A percentile compares a stretch with the other conserved stretches of the same genome.
Conservation (phyloP, 2,888 invertebrate species). For the Prenolepis imparis region DNA sequence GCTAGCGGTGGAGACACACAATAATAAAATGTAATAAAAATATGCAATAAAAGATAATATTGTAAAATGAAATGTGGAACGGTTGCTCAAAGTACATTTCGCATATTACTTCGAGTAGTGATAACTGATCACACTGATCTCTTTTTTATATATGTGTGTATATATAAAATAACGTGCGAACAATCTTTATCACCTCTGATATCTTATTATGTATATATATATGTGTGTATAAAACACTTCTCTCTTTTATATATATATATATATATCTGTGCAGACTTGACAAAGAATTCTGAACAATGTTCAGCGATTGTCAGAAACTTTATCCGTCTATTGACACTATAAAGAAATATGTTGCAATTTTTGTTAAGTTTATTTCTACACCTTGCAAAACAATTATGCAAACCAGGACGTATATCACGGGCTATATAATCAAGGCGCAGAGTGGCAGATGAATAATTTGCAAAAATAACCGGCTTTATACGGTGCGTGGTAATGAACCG, state of each 20-base stretch:
- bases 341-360: not conserved
- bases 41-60: slow-evolving; percentile 84
- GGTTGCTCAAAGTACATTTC: slow-evolving; percentile 74
- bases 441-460: slow-evolving; percentile 41
- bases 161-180: slow-evolving; percentile 9
- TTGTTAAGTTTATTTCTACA: not conserved
- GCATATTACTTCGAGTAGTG: slow-evolving; percentile 61
- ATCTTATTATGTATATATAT: not conserved
- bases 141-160: not conserved
- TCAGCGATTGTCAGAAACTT: slow-evolving; percentile 4
- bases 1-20: slow-evolving; percentile 93
- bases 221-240: not conserved
- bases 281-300: not conserved
- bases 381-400: slow-evolving; percentile 35
- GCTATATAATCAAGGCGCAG: slow-evolving; percentile 43
- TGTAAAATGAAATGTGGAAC: slow-evolving; percentile 82
- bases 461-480: slow-evolving; percentile 52
- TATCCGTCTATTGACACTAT: slow-evolving; percentile 7
- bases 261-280: slow-evolving; percentile 8
- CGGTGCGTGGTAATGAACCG: slow-evolving; percentile 65
- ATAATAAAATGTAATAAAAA: slow-evolving; percentile 87
- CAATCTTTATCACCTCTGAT: not conserved
- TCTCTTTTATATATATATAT: not conserved
- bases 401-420: slow-evolving; percentile 34
- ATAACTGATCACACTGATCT: slow-evolving; percentile 18